Base-by-base conservation (phyloP, 2,888 invertebrate genomes). In the Rambutsinella grinnellia region DNA sequence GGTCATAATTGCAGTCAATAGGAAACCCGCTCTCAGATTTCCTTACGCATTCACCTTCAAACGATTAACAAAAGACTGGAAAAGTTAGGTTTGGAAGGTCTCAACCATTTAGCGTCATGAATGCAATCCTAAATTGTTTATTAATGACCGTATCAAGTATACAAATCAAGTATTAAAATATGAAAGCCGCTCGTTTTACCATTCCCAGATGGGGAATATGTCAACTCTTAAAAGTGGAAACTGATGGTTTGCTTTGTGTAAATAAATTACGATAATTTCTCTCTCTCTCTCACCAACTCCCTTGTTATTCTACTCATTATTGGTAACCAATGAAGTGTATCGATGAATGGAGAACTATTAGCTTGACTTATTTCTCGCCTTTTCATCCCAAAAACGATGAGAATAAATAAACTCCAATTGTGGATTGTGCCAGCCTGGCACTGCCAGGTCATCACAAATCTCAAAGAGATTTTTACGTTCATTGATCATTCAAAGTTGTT, bases 331-430 rank as follows among this genome's bases (percentile, higher is more conserved):
- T 66, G 72, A 60, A 72, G 65, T 72, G 72, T 66, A 44, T 72
- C 72, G 36, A 44, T 58, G 54, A 72, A 65, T 72, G n/a, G 58
- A 53, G 49, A 49, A 53, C 53, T 72, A 72, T 66, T 72, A 72
- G 72, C 66, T 47, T 60, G 72, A 72, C 72, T 72, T 66, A 66
- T 72, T 72, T 65, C 58, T 71, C 65, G 28, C 49, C 51, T 65
- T 61, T 26, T 13, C 27, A 21, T 27, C 13, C 60, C 19, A 60
- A 44, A 23, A 15, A 21, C 19, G 27, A 2, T 17, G 19, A 13
- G 6, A 26, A 27, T 46, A 6, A 17, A 46, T 46, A 17, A 44
- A 10, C 44, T 44, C 44, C n/a, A 46, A 13, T 10, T 10, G 44
- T n/a, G 3, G n/a, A 46, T n/a, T 46, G 15, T 46, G 15, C 46